Percentiles rank a stretch among this genome's conserved stretches.
Conservation (phyloP, 2,113 vertebrate species). For the Trichomycterus rosablanca region DNA sequence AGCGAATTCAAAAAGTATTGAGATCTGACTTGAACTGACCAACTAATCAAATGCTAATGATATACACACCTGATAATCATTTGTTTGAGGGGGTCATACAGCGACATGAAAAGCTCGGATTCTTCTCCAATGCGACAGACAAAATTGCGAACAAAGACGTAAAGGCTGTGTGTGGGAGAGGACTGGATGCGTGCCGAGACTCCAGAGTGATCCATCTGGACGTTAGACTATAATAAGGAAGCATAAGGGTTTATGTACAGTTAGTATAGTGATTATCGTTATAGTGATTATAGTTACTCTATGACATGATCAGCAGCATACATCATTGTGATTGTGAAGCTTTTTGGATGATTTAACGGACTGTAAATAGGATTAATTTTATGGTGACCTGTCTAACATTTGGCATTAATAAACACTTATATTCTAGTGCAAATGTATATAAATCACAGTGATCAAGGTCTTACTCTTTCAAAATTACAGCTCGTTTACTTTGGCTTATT, state of each 20-base stretch:
- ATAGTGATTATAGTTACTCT: background rate
- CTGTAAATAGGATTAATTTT: too few relatives aligned
- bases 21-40: too few relatives aligned
- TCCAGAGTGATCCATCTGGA: conserved; percentile 81
- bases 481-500: too few relatives aligned
- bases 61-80: conserved; percentile 80
- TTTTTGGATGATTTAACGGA: too few relatives aligned
- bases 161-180: conserved; percentile 92
- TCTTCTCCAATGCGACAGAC: conserved; percentile 96
- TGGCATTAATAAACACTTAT: too few relatives aligned
- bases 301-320: too few relatives aligned
- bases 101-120: conserved; percentile 94
- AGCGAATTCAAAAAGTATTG: too few relatives aligned
- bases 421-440: too few relatives aligned
- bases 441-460: too few relatives aligned
- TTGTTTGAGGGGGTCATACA: conserved; percentile 87
- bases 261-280: background rate
- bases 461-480: too few relatives aligned
- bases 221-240: conserved; percentile 70
- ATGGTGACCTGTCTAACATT: too few relatives aligned
- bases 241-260: background rate
- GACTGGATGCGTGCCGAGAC: conserved; percentile 82
- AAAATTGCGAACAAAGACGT: conserved; percentile 95
- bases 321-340: too few relatives aligned
- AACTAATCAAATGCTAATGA: background rate